Percentiles rank a stretch among this genome's conserved stretches.
These are phyloP conservation scores for Mormyrops attenuatus DNA, from an alignment of 2,797 vertebrate species.

Conservation along the genomic window DNA sequence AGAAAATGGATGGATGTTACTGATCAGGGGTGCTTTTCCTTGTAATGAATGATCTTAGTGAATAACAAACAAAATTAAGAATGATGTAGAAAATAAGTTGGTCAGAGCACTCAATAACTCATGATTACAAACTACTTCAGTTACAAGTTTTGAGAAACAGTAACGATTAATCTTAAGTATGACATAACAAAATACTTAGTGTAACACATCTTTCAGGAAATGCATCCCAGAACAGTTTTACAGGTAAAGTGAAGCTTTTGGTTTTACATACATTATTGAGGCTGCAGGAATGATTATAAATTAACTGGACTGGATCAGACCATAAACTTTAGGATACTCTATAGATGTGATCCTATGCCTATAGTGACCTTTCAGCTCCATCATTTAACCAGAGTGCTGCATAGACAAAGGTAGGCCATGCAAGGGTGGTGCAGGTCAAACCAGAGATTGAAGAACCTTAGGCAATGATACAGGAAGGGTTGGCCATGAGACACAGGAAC, in stretches of 20 bases:
- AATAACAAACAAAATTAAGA: background rate
- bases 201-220: background rate
- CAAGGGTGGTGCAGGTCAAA: background rate
- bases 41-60: background rate
- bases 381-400: background rate
- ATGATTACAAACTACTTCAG: background rate
- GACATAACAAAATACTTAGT: background rate
- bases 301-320: background rate
- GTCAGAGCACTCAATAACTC: background rate
- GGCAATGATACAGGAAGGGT: background rate
- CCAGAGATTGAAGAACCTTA: background rate
- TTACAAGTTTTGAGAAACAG: background rate
- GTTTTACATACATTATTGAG: background rate
- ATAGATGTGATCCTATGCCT: background rate
- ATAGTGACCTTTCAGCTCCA: background rate
- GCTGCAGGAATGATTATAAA: background rate
- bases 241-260: background rate
- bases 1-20: background rate
- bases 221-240: background rate
- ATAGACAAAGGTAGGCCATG: background rate
- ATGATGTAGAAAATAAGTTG: background rate
- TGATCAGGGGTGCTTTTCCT: background rate
- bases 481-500: background rate
- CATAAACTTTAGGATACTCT: background rate
- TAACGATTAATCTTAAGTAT: background rate